phyloP scores from a whole-genome alignment of 2,113 vertebrate species.

The Corydoras maculifer region DNA sequence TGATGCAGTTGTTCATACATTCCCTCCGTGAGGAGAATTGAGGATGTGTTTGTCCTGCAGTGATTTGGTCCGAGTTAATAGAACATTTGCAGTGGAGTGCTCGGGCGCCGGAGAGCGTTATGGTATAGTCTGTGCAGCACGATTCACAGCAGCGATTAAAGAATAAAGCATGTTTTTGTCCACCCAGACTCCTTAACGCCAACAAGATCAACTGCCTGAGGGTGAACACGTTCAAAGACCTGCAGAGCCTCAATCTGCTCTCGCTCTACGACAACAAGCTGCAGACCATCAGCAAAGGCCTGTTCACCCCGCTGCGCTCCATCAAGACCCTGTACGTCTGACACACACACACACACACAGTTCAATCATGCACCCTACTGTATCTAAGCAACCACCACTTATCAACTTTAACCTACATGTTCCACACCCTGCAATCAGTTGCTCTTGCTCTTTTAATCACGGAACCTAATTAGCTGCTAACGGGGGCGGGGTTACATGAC shows the following conservation, averaged over 20 bases:
- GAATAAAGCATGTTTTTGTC: constrained; percentile 31
- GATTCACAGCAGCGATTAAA: neutral
- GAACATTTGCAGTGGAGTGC: neutral
- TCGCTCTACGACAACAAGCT: constrained; percentile 98
- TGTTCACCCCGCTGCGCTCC: constrained; percentile 86
- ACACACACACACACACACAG: constrained; percentile 12
- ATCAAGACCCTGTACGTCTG: constrained; percentile 88
- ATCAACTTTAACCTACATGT: neutral
- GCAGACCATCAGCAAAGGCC: constrained; percentile 94
- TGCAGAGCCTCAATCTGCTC: constrained; percentile 93
- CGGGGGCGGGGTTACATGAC: constrained; percentile 8
- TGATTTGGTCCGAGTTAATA: neutral
- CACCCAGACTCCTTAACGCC: constrained; percentile 89
- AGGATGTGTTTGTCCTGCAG: too few relatives aligned
- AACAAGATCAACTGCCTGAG: constrained; percentile 98
- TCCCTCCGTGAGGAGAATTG: neutral
- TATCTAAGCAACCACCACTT: constrained; percentile 34
- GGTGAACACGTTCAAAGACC: constrained; percentile 95
- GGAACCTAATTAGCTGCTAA: constrained; percentile 14
- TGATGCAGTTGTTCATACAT: neutral
- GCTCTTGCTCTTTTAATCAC: constrained; percentile 5
- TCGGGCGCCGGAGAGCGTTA: neutral
- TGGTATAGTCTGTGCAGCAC: neutral
- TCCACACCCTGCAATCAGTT: neutral
- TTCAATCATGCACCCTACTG: constrained; percentile 12